These are phyloP conservation scores for Agraylea sexmaculata DNA, from an alignment of 1,140 invertebrate genomes.

Conservation along the genomic window DNA sequence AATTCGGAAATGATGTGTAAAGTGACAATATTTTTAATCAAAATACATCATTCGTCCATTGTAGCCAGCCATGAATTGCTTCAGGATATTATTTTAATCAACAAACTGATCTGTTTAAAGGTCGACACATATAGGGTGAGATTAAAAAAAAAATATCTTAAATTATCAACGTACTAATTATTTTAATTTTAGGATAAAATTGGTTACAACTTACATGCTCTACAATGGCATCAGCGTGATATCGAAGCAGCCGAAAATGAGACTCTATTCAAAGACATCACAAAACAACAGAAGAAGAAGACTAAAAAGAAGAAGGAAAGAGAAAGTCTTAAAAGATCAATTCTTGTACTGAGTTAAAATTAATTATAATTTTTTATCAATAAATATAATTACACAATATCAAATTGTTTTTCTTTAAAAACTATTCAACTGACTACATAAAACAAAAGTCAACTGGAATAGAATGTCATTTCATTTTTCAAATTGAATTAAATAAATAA, in stretches of 20 bases:
- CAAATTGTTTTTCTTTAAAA: too few species aligned
- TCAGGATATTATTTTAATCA: constrained; percentile 55
- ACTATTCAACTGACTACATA: too few species aligned
- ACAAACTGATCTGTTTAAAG: constrained; percentile 44
- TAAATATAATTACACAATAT: constrained; percentile 4
- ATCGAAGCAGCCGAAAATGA: constrained; percentile 73
- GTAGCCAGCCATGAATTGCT: constrained; percentile 54
- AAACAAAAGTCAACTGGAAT: too few species aligned
- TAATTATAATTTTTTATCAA: constrained; percentile 2
- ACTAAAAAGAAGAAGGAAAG: constrained; percentile 56
- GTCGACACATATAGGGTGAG: constrained; percentile 51
- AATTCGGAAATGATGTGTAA: constrained; percentile 65
- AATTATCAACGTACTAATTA: constrained; percentile 22
- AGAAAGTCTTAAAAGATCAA: constrained; percentile 54
- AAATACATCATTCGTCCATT: constrained; percentile 77
- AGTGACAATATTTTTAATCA: constrained; percentile 68
- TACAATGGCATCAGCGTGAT: constrained; percentile 62
- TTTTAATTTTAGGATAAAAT: constrained; percentile 65
- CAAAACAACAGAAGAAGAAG: constrained; percentile 48
- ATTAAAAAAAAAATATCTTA: constrained; percentile 12
- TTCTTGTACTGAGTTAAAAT: constrained; percentile 29
- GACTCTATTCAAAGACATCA: constrained; percentile 74
- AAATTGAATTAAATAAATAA: too few species aligned
- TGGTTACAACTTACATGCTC: constrained; percentile 78
- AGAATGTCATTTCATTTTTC: too few species aligned